Base-by-base conservation (phyloP, 2,113 vertebrate genomes). In the Myodes glareolus region DNA sequence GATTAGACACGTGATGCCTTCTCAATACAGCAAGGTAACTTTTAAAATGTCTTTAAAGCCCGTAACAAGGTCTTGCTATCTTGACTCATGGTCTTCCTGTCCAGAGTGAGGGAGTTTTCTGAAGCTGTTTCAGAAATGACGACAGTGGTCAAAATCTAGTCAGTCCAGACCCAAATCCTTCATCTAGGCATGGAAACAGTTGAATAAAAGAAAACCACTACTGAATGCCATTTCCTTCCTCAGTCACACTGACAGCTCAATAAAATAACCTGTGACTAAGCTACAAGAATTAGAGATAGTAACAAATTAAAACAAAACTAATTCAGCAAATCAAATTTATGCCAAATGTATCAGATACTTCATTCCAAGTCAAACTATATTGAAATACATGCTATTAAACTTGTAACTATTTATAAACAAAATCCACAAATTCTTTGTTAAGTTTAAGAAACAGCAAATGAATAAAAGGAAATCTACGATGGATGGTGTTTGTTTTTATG, bases 251-350 rank as follows among this genome's bases (percentile, higher is more conserved):
- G 58, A 58, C n/a, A 90, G 55, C 68, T 85, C 90, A 94, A 78
- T 31, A 87, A 89, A 92, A 95, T 45, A 58, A 86, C 45, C n/a
- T 70, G n/a, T n/a, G 76, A 70, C 29, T 7, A 80, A 31, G 73
- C 58, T 58, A 76, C 55, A 58, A 11, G 67, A 88, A 85, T 86
- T 50, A 84, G 25, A n/a, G 63, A 88, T 63, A 88, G 90, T 88
- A 31, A 31, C 5, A 95, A 84, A 6, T 42, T 12, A 9, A 96
- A 92, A 45, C 76, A 96, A 93, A 96, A 96, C 78, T 33, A 42
- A 95, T 23, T 67, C 0, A 92, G 42, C 65, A 95, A 77, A 81
- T 81, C 63, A 76, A 92, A 7, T 52, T 95, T 94, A 81, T 91
- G 67, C 31, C 36, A 88, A 70, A 5, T 76, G 17, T 65, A 21